Percentiles rank a stretch among this genome's conserved stretches.
Evolutionary conservation across 2,888 invertebrate species (phyloP).

Genomic region (Conomelus anceps): DNA sequence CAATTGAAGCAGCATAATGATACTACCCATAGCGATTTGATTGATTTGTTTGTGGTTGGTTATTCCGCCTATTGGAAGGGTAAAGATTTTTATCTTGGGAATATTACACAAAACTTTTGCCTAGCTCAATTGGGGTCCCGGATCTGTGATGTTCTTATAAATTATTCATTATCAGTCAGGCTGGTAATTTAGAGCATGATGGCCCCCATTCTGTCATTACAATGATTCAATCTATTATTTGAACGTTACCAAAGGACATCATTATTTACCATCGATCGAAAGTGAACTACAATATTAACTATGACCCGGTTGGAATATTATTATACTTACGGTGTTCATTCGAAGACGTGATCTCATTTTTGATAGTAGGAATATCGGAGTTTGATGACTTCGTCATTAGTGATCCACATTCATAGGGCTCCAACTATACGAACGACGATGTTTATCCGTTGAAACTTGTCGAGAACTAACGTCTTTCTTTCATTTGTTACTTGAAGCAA

Average conservation of each 20-base stretch:
- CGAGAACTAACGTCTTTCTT: no score
- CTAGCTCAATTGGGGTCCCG: neutral
- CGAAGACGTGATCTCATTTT: neutral
- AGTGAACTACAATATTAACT: neutral
- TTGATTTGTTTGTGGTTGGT: no score
- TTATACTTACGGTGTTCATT: neutral
- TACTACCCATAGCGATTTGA: neutral
- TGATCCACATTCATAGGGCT: neutral
- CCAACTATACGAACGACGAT: neutral
- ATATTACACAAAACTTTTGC: neutral
- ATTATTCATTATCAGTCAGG: neutral
- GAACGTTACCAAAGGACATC: neutral
- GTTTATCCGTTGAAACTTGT: no score
- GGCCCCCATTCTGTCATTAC: neutral
- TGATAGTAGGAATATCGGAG: neutral
- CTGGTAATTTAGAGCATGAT: no score
- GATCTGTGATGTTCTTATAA: no score
- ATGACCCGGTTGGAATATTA: neutral
- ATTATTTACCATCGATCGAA: neutral
- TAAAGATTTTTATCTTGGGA: neutral
- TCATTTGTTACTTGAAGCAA: no score
- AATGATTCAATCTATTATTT: neutral
- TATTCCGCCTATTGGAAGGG: neutral
- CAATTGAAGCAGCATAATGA: neutral
- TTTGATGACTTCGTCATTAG: neutral